Conservation (phyloP, 2,113 vertebrate genomes). For the rabbit (Oryctolagus cuniculus) region mOryCun1.1 NC_091436.1:113664001-113664500, state of each 20-base stretch:
- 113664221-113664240: neutral
- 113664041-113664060: neutral
- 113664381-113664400: neutral
- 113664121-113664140: conserved; percentile 39
- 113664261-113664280: neutral
- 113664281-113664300: neutral
- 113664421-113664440: neutral
- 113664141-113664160: neutral
- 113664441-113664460: neutral
- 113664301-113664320: neutral
- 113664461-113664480: too few relatives aligned
- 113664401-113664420: conserved; percentile 2
- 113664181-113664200: conserved; percentile 36
- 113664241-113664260: neutral
- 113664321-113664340: neutral
- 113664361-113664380: neutral
- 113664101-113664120: conserved; percentile 21
- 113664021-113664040: conserved; percentile 35
- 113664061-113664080: neutral
- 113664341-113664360: conserved; percentile 8
- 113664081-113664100: conserved; percentile 33
- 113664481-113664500: too few relatives aligned
- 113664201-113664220: conserved; percentile 36
- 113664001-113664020: neutral
- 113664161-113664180: neutral